Percentiles rank a stretch among this genome's conserved stretches.
These are phyloP conservation scores for Pseudopodoces humilis DNA, from an alignment of 2,113 vertebrate species.

Conservation along the genomic window DNA sequence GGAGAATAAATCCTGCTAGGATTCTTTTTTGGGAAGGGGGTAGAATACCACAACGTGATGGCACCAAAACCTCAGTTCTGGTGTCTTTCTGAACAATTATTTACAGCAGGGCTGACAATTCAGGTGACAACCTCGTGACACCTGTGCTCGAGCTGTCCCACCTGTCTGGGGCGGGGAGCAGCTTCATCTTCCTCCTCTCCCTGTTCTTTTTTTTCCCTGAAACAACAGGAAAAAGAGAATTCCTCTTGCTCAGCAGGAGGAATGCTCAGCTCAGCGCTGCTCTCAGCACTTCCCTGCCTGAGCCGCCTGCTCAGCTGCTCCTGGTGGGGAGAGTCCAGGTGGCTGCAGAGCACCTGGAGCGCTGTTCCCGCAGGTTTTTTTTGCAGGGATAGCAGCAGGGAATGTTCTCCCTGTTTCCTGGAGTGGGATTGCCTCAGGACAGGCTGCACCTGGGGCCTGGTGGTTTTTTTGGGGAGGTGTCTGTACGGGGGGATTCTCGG, in stretches of 20 bases:
- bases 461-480: not conserved
- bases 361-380: not conserved
- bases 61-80: fast-evolving
- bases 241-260: not conserved
- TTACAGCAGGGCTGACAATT: not conserved
- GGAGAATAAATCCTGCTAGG: not conserved
- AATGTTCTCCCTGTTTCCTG: not conserved
- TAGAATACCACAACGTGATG: fast-evolving
- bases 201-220: not conserved
- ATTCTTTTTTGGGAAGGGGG: not conserved
- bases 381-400: not conserved
- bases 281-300: not conserved
- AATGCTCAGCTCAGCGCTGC: not conserved
- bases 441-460: fast-evolving
- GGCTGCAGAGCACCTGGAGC: not conserved
- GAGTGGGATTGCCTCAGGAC: fast-evolving
- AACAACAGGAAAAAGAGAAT: not conserved
- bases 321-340: not conserved
- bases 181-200: not conserved
- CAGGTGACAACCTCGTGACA: too few species aligned
- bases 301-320: not conserved
- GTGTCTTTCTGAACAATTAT: fast-evolving
- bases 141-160: fast-evolving
- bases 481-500: not conserved
- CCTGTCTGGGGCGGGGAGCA: not conserved